Base-by-base conservation (phyloP, 2,797 vertebrate genomes). In the Pogonophryne albipinna region DNA sequence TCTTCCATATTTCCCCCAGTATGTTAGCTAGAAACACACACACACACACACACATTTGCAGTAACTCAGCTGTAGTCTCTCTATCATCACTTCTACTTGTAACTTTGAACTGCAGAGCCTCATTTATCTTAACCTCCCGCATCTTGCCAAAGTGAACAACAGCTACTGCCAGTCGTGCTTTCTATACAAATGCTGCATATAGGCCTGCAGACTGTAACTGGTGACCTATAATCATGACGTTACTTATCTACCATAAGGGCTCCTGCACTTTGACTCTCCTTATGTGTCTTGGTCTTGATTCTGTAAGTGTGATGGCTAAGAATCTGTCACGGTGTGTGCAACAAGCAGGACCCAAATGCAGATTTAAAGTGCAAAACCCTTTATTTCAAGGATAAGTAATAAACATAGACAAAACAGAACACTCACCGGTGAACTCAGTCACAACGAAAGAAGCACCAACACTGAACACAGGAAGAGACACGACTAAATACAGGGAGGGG, bases 1-100 rank as follows among this genome's bases (percentile, higher is more conserved):
- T 92, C 92, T 94, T 93, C 89, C 88, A 91, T 87, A 91, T 93
- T 93, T 93, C 83, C 87, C 85, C 81, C 85, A 87, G 86, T 85
- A 82, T 71, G 87, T 82, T 88, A 71, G 84, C 84, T 85, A 90
- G 85, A 88, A 88, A 91, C 83, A 76, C 86, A 62, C 78, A 50
- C 68, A 69, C 76, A 80, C 49, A 78, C 83, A 76, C 74, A 74
- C 62, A 81, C 42, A 31, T 62, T 80, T 66, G 58, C 84, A 90
- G 83, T 67, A 60, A 79, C 84, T 88, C 78, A 86, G 84, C 85
- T 84, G 79, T 87, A 80, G 65, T 74, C 76, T 82, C 64, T 74
- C 62, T 79, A 64, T 68, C 74, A 77, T 71, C 84, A 64, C 83
- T 65, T 82, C 73, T 76, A 44, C 73, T 53, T 78, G 71, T 73